These are phyloP conservation scores for Aphelenchoides avenae DNA, from an alignment of 1,140 invertebrate genomes.

Conservation along the genomic window DNA sequence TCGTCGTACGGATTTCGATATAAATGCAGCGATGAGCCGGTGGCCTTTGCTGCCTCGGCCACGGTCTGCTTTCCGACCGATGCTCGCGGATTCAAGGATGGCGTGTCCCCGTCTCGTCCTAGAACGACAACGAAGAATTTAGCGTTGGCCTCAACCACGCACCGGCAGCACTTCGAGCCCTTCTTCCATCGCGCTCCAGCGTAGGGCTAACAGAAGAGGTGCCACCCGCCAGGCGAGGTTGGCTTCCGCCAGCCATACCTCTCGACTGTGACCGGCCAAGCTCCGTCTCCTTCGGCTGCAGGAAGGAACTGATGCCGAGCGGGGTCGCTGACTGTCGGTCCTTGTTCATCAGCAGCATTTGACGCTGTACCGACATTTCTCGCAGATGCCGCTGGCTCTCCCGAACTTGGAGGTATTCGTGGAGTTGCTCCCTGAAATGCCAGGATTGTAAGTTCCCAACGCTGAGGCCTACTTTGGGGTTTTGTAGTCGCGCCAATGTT, in stretches of 20 bases:
- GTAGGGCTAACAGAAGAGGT: too few species aligned
- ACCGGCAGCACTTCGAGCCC: too few species aligned
- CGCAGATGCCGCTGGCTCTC: slow-evolving; percentile 44
- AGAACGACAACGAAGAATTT: too few species aligned
- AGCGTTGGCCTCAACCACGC: too few species aligned
- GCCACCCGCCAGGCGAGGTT: background rate
- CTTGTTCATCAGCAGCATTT: slow-evolving; percentile 45
- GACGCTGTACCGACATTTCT: slow-evolving; percentile 44
- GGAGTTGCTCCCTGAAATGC: slow-evolving; percentile 38
- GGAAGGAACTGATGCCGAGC: slow-evolving; percentile 26
- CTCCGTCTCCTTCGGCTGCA: slow-evolving; percentile 21
- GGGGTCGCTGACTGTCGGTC: slow-evolving; percentile 7
- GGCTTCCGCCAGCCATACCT: too few species aligned
- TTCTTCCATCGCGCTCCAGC: too few species aligned
- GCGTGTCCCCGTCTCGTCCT: slow-evolving; percentile 1
- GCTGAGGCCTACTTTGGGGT: slow-evolving; percentile 47
- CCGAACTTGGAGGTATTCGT: slow-evolving; percentile 42
- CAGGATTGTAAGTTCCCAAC: too few species aligned
- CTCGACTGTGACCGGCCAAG: too few species aligned
- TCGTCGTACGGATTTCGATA: slow-evolving; percentile 40
- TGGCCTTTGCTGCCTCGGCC: slow-evolving; percentile 38
- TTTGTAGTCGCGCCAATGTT: slow-evolving; percentile 52
- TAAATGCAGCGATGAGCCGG: slow-evolving; percentile 37
- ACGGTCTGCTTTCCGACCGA: slow-evolving; percentile 50
- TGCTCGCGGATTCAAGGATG: slow-evolving; percentile 17